Percentiles rank a stretch among this genome's conserved stretches.
Conservation (phyloP, 2,888 invertebrate genomes). For the Sinentomon sp. region DNA sequence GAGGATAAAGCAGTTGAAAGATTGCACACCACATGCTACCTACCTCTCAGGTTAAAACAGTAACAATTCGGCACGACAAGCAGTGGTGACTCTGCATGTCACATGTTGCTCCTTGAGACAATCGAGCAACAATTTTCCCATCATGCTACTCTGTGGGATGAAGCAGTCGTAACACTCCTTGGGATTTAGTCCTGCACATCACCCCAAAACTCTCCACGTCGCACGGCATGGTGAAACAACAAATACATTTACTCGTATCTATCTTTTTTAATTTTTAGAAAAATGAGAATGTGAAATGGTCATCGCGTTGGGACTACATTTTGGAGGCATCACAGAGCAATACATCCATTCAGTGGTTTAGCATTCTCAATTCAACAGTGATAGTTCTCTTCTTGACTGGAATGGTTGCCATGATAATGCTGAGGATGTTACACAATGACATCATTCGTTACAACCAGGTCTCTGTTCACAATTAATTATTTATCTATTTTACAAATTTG, state of each 20-base stretch:
- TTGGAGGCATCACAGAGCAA: conserved; percentile 94
- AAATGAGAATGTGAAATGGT: conserved; percentile 78
- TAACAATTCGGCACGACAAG: too few species aligned
- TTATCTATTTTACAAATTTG: too few species aligned
- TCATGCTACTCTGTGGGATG: too few species aligned
- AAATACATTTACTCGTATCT: not conserved
- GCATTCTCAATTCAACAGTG: conserved; percentile 86
- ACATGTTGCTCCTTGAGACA: too few species aligned
- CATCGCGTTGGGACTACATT: conserved; percentile 97
- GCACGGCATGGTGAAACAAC: not conserved
- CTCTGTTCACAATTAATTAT: too few species aligned
- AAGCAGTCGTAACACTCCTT: too few species aligned
- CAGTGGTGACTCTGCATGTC: too few species aligned
- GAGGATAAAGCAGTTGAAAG: too few species aligned
- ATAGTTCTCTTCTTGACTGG: conserved; percentile 90
- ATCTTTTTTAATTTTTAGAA: conserved; percentile 20
- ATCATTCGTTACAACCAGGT: conserved; percentile 93
- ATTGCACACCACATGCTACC: too few species aligned
- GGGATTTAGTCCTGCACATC: too few species aligned
- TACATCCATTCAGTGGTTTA: conserved; percentile 97
- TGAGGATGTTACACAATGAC: conserved; percentile 88
- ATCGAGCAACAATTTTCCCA: too few species aligned
- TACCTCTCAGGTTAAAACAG: too few species aligned
- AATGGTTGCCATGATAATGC: conserved; percentile 97
- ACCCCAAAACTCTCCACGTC: not conserved